Percentiles rank a stretch among this genome's conserved stretches.
Conservation (phyloP, 2,888 invertebrate genomes). For the Minunthozetes semirufus region DNA sequence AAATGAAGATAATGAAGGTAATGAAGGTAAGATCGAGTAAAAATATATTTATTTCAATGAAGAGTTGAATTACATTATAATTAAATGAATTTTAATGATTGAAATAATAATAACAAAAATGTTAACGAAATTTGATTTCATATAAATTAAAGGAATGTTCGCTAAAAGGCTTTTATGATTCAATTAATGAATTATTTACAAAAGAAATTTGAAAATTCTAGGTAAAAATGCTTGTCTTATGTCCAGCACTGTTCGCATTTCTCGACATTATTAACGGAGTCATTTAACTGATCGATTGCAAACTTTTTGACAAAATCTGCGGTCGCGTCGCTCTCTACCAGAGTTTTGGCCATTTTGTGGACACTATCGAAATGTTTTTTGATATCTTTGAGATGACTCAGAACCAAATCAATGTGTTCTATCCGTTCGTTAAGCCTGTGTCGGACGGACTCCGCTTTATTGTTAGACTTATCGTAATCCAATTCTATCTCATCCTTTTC, state of each 20-base stretch:
- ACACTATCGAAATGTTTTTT: slow-evolving; percentile 28
- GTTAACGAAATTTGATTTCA: too few relatives aligned
- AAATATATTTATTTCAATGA: too few relatives aligned
- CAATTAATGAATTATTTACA: background rate
- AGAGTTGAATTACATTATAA: too few relatives aligned
- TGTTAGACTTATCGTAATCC: slow-evolving; percentile 17
- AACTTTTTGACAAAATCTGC: slow-evolving; percentile 27
- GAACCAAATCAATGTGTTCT: slow-evolving; percentile 14
- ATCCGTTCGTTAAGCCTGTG: slow-evolving; percentile 17
- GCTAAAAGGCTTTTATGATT: background rate
- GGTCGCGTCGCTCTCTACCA: slow-evolving; percentile 30
- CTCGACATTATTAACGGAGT: slow-evolving; percentile 31
- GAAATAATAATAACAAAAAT: too few relatives aligned
- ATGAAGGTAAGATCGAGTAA: too few relatives aligned
- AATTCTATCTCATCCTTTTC: slow-evolving; percentile 22
- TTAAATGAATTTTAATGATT: too few relatives aligned
- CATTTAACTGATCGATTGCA: slow-evolving; percentile 27
- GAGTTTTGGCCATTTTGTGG: slow-evolving; percentile 30
- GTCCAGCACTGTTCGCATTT: slow-evolving; percentile 15
- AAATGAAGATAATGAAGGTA: too few relatives aligned
- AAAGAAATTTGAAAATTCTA: background rate
- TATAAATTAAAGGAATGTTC: too few relatives aligned
- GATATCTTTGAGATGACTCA: slow-evolving; percentile 28
- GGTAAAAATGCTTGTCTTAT: background rate
- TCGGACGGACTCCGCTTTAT: slow-evolving; percentile 5